phyloP scores from a whole-genome alignment of 2,888 invertebrate species.

The Empis livida region DNA sequence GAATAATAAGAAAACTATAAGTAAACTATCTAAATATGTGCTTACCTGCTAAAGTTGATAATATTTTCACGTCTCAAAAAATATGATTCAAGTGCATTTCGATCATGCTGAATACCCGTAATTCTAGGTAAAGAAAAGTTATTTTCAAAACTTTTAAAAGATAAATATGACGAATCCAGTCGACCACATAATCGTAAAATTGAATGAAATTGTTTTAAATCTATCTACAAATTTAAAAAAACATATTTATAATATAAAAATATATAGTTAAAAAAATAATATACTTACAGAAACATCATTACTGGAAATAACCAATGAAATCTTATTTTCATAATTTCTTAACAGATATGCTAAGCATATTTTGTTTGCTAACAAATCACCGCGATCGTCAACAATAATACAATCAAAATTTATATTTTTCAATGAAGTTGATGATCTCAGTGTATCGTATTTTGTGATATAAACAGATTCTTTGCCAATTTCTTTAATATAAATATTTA shows the following conservation, averaged over 20 bases:
- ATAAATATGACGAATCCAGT: constrained; percentile 22
- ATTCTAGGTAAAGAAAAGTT: constrained; percentile 27
- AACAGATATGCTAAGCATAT: constrained; percentile 30
- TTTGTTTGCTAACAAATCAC: constrained; percentile 26
- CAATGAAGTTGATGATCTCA: constrained; percentile 26
- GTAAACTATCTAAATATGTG: too few species aligned
- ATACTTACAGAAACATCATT: constrained; percentile 27
- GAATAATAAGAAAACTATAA: too few species aligned
- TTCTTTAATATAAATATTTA: constrained; percentile 15
- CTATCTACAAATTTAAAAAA: constrained; percentile 20
- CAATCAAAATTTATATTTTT: constrained; percentile 27
- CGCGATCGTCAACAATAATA: constrained; percentile 30
- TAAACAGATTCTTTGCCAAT: constrained; percentile 25
- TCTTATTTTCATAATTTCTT: constrained; percentile 27
- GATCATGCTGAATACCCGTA: constrained; percentile 23
- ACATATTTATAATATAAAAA: background rate
- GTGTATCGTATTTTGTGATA: constrained; percentile 27
- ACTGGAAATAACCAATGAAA: constrained; percentile 30
- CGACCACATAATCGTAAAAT: constrained; percentile 27
- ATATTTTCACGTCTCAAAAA: constrained; percentile 31
- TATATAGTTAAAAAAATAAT: background rate
- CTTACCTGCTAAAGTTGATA: constrained; percentile 30
- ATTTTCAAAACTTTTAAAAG: constrained; percentile 22
- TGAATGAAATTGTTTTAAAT: constrained; percentile 28
- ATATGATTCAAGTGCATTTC: constrained; percentile 29